Evolutionary conservation across 2,888 invertebrate species (phyloP).

Genomic region (Agrotis clavis): DNA sequence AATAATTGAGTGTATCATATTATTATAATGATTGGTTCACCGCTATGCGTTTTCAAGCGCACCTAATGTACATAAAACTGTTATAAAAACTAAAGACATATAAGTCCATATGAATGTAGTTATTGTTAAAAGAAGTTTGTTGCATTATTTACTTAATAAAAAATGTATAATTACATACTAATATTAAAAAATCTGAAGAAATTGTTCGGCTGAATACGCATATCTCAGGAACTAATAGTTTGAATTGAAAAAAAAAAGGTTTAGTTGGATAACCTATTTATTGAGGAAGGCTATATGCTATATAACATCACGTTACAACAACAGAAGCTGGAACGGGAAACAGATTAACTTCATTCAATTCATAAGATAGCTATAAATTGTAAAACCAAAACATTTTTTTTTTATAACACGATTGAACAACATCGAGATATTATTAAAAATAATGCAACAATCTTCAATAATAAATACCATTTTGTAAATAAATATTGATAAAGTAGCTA

Average conservation of each 20-base stretch:
- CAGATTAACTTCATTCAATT: neutral
- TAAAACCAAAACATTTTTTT: neutral
- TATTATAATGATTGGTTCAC: slow-evolving; percentile 15
- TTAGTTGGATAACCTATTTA: no score
- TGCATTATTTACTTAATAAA: slow-evolving; percentile 37
- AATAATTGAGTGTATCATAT: slow-evolving; percentile 19
- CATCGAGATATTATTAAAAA: neutral
- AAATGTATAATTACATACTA: no score
- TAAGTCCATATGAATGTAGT: slow-evolving; percentile 52
- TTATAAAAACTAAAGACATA: slow-evolving; percentile 22
- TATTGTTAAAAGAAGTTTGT: slow-evolving; percentile 39
- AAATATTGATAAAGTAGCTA: slow-evolving; percentile 57
- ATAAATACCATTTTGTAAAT: slow-evolving; percentile 61
- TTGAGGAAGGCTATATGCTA: no score
- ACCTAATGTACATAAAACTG: slow-evolving; percentile 41
- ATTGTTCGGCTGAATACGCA: no score
- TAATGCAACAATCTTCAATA: slow-evolving; percentile 39
- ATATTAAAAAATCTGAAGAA: neutral
- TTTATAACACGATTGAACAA: neutral
- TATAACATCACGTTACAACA: no score
- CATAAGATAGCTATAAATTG: neutral
- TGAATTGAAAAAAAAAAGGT: no score
- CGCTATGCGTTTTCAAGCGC: slow-evolving; percentile 15
- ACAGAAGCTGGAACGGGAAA: no score
- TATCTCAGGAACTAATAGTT: no score